These are phyloP conservation scores for Ectemnius lituratus DNA, from an alignment of 2,888 invertebrate species.

Conservation along the genomic window DNA sequence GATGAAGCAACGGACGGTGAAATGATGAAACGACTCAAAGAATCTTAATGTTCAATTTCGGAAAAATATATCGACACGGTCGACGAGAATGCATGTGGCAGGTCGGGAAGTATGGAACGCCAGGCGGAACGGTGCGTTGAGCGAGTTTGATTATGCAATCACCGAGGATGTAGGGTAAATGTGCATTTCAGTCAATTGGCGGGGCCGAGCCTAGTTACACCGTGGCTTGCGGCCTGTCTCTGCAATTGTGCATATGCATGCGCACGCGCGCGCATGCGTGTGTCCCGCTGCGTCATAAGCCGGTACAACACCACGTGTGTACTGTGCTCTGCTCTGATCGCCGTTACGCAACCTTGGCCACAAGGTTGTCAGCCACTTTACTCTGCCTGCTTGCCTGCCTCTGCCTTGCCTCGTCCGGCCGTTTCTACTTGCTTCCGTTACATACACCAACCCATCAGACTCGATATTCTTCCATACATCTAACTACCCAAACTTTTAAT, in stretches of 20 bases:
- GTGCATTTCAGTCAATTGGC: slow-evolving; percentile 76
- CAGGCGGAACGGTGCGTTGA: not conserved
- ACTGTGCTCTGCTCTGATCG: slow-evolving; percentile 46
- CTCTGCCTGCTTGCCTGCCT: slow-evolving; percentile 14
- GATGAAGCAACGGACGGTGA: no score
- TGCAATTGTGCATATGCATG: slow-evolving; percentile 35
- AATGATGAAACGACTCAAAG: no score
- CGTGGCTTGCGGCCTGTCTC: slow-evolving; percentile 8
- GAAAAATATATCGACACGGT: no score
- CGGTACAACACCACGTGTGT: slow-evolving; percentile 57
- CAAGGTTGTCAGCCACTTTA: slow-evolving; percentile 61
- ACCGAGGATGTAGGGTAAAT: slow-evolving; percentile 75
- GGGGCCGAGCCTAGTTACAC: slow-evolving; percentile 57
- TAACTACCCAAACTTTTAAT: no score
- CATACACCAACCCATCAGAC: no score
- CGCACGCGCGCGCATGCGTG: slow-evolving; percentile 34
- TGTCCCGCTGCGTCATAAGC: slow-evolving; percentile 46
- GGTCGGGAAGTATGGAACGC: not conserved
- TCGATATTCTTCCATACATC: no score
- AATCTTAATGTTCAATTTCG: no score
- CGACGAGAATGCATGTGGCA: not conserved
- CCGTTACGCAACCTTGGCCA: slow-evolving; percentile 66
- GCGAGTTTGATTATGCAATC: slow-evolving; percentile 71
- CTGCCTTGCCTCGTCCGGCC: slow-evolving; percentile 37
- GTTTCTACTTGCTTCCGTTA: no score